These are phyloP conservation scores for Nomada goodeniana DNA, from an alignment of 2,888 invertebrate species.

Conservation along the genomic window DNA sequence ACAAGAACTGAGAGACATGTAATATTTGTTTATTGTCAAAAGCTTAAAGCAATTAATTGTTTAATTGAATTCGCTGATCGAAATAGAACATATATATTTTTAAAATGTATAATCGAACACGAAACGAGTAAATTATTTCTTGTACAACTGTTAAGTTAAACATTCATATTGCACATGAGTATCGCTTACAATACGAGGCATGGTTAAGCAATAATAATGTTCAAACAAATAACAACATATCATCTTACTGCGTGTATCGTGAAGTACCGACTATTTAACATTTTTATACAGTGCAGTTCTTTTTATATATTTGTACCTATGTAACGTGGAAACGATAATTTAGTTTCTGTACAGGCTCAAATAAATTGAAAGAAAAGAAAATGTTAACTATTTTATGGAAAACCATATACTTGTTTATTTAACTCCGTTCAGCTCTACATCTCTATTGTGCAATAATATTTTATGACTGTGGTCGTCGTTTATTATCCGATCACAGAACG, in stretches of 20 bases:
- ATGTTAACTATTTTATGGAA: slow-evolving; percentile 32
- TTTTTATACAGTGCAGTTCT: not conserved
- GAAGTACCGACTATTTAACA: not conserved
- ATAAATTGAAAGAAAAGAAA: slow-evolving; percentile 6
- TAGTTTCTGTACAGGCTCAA: slow-evolving; percentile 28
- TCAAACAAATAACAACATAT: slow-evolving; percentile 21
- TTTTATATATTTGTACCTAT: slow-evolving; percentile 18
- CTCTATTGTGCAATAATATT: not conserved
- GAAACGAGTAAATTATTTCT: slow-evolving; percentile 2
- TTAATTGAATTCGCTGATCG: slow-evolving; percentile 21
- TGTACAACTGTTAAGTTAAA: not conserved
- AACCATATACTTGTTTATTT: slow-evolving; percentile 11
- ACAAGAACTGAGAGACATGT: slow-evolving; percentile 10
- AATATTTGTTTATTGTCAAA: slow-evolving; percentile 43
- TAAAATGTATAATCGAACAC: not conserved
- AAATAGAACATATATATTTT: slow-evolving; percentile 1
- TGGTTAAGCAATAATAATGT: not conserved
- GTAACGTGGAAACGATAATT: not conserved
- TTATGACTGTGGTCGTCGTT: slow-evolving; percentile 15
- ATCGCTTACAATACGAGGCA: not conserved
- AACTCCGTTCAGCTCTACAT: slow-evolving; percentile 8
- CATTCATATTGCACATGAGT: slow-evolving; percentile 8
- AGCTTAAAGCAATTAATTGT: not conserved
- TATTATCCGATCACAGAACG: slow-evolving; percentile 41
- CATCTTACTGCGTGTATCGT: not conserved